These are phyloP conservation scores for Conus canariensis DNA, from an alignment of 2,888 invertebrate genomes.

Conservation along the genomic window DNA sequence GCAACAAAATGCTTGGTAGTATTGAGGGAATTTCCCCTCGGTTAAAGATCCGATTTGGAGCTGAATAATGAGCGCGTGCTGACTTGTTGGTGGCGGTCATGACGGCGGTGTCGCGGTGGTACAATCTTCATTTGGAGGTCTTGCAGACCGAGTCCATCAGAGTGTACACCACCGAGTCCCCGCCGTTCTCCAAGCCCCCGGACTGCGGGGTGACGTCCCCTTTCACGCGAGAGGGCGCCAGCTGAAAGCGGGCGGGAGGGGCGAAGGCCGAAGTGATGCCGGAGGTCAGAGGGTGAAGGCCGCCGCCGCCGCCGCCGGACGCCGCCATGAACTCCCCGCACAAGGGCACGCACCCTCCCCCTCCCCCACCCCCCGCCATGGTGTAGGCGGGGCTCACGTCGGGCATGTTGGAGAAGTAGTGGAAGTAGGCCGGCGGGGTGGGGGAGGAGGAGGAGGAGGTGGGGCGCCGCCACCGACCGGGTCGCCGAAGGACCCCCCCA, in stretches of 20 bases:
- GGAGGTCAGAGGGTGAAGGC: not conserved
- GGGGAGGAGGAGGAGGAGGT: conserved; percentile 6
- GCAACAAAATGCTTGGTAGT: too few relatives aligned
- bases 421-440: conserved; percentile 14
- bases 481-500: not conserved
- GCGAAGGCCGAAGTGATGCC: not conserved
- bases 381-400: conserved; percentile 30
- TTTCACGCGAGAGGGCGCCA: conserved; percentile 26
- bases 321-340: conserved; percentile 10
- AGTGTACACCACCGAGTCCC: not conserved
- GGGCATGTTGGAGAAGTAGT: conserved; percentile 35
- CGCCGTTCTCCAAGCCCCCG: not conserved
- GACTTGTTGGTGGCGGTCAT: not conserved
- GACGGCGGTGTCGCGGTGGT: too few relatives aligned
- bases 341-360: not conserved
- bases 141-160: conserved; percentile 14
- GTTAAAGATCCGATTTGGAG: not conserved
- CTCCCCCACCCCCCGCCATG: not conserved
- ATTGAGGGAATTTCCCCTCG: too few relatives aligned
- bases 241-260: not conserved
- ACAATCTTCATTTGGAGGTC: not conserved
- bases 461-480: not conserved
- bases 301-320: too few relatives aligned
- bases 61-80: not conserved
- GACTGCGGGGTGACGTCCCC: conserved; percentile 1